A percentile compares a stretch with the other conserved stretches of the same genome.
These are phyloP conservation scores for Xiphophorus maculatus DNA, from an alignment of 2,113 vertebrate species.

Conservation along the genomic window DNA sequence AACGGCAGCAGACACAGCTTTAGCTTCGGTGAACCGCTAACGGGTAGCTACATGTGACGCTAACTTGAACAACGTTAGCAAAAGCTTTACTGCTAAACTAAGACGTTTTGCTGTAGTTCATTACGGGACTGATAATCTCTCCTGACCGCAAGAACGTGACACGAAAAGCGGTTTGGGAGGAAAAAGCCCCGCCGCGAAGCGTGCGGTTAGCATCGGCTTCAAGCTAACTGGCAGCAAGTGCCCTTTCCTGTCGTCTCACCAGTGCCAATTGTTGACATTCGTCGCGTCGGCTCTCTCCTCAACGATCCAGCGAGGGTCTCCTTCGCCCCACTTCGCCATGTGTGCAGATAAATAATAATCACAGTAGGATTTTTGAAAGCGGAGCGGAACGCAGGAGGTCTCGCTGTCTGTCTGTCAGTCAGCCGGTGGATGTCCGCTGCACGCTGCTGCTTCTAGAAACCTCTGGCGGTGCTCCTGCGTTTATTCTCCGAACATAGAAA, in stretches of 20 bases:
- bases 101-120: neutral
- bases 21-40: neutral
- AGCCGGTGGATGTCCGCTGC: conserved; percentile 48
- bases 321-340: conserved; percentile 99
- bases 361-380: rapidly evolving
- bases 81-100: neutral
- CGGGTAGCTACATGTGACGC: conserved; percentile 3
- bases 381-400: neutral
- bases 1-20: too few relatives aligned
- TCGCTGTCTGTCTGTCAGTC: neutral
- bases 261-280: conserved; percentile 99
- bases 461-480: conserved; percentile 58
- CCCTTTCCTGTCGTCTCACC: conserved; percentile 78
- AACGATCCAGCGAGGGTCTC: conserved; percentile 98
- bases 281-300: conserved; percentile 97
- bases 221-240: conserved; percentile 34
- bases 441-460: conserved; percentile 80
- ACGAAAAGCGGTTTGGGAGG: neutral
- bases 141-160: rapidly evolving
- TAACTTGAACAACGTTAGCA: neutral
- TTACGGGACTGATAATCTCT: rapidly evolving
- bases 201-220: conserved; percentile 49
- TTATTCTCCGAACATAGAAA: conserved; percentile 63
- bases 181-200: neutral
- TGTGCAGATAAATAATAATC: neutral